These are phyloP conservation scores for Actias luna DNA, from an alignment of 2,888 invertebrate genomes.

Conservation along the genomic window DNA sequence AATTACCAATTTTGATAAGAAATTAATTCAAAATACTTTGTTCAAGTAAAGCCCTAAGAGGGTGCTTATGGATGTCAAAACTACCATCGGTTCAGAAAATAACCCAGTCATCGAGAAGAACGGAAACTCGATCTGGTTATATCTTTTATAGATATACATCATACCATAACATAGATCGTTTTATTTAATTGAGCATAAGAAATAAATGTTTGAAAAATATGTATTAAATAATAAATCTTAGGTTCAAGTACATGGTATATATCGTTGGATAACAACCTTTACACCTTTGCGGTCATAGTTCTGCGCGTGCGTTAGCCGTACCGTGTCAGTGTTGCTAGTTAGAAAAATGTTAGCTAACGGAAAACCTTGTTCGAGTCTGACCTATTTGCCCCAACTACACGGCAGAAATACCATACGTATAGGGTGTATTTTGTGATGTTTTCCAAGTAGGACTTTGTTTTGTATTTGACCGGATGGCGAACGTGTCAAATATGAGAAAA, in stretches of 20 bases:
- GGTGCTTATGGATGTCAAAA: too few species aligned
- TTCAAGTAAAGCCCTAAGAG: too few species aligned
- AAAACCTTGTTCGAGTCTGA: constrained; percentile 30
- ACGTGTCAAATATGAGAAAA: background rate
- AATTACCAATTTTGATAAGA: too few species aligned
- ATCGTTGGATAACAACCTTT: constrained; percentile 2
- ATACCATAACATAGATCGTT: too few species aligned
- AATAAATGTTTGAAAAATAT: too few species aligned
- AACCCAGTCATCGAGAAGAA: too few species aligned
- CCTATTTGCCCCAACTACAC: constrained; percentile 27
- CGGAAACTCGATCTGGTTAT: too few species aligned
- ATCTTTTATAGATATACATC: too few species aligned
- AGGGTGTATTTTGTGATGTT: background rate
- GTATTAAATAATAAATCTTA: background rate
- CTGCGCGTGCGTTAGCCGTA: constrained; percentile 21
- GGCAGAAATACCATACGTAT: constrained; percentile 20
- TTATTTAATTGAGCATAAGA: too few species aligned
- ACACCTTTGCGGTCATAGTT: constrained; percentile 15
- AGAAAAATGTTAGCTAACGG: constrained; percentile 29
- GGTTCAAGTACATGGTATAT: background rate
- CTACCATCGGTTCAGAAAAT: too few species aligned
- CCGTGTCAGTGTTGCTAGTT: constrained; percentile 30
- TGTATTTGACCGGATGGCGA: background rate
- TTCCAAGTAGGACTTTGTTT: background rate
- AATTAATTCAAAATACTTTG: too few species aligned